A percentile compares a stretch with the other conserved stretches of the same genome.
phyloP scores from a whole-genome alignment of 2,888 invertebrate species.

The Macrophya alboannulata region DNA sequence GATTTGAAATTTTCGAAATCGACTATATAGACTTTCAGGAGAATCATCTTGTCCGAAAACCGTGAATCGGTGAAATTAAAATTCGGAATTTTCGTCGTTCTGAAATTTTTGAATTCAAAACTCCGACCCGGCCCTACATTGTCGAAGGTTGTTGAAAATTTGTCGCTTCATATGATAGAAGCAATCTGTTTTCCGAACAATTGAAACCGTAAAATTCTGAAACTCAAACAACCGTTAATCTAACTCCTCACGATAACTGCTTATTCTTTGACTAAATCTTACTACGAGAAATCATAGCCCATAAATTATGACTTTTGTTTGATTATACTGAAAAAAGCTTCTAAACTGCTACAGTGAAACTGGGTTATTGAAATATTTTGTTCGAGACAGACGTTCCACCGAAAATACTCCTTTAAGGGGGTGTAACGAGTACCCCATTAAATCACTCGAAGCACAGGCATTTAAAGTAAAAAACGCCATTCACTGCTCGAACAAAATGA shows the following conservation, averaged over 20 bases:
- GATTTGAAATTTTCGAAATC: too few species aligned
- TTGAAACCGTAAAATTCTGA: not conserved
- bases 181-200: not conserved
- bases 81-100: too few species aligned
- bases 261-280: not conserved
- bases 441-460: not conserved
- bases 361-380: not conserved
- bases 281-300: too few species aligned
- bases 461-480: not conserved
- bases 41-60: too few species aligned
- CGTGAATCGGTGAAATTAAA: too few species aligned
- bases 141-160: too few species aligned
- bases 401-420: not conserved
- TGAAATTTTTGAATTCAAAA: too few species aligned
- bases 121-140: too few species aligned
- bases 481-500: not conserved
- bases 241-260: not conserved
- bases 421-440: not conserved
- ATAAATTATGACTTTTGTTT: slow-evolving; percentile 1
- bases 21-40: too few species aligned
- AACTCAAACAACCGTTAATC: not conserved
- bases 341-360: not conserved
- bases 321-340: not conserved
- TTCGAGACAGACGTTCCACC: not conserved
- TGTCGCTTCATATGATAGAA: not conserved